Evolutionary conservation across 2,888 invertebrate genomes (phyloP).

Genomic region (Leucophenga montana): DNA sequence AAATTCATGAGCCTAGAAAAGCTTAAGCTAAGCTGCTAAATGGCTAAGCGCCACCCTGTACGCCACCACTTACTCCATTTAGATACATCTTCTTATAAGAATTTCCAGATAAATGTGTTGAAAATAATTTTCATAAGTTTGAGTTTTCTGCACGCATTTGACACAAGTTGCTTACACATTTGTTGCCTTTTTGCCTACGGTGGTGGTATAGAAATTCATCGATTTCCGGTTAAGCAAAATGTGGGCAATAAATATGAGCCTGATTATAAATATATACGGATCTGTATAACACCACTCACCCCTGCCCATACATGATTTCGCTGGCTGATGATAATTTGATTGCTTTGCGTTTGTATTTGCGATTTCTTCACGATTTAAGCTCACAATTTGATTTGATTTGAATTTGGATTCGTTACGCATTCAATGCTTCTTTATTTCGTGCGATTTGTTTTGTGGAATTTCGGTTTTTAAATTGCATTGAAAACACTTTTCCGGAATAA

Average conservation of each 20-base stretch:
- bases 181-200: neutral
- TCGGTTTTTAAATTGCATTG: slow-evolving; percentile 21
- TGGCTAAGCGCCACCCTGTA: slow-evolving; percentile 42
- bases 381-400: slow-evolving; percentile 66
- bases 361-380: slow-evolving; percentile 26
- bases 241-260: slow-evolving; percentile 64
- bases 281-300: neutral
- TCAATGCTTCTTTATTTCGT: slow-evolving; percentile 36
- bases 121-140: neutral
- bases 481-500: slow-evolving; percentile 7
- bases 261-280: slow-evolving; percentile 56
- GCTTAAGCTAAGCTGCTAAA: slow-evolving; percentile 64
- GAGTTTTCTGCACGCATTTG: neutral
- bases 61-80: neutral
- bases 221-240: slow-evolving; percentile 67
- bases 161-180: neutral
- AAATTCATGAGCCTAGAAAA: slow-evolving; percentile 61
- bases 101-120: neutral
- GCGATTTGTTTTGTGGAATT: slow-evolving; percentile 1
- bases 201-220: slow-evolving; percentile 61
- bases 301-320: neutral
- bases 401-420: slow-evolving; percentile 58
- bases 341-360: slow-evolving; percentile 21
- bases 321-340: slow-evolving; percentile 27
- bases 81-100: too few relatives aligned